These are phyloP conservation scores for Phalacrocorax carbo DNA, from an alignment of 2,113 vertebrate genomes.

Conservation along the genomic window DNA sequence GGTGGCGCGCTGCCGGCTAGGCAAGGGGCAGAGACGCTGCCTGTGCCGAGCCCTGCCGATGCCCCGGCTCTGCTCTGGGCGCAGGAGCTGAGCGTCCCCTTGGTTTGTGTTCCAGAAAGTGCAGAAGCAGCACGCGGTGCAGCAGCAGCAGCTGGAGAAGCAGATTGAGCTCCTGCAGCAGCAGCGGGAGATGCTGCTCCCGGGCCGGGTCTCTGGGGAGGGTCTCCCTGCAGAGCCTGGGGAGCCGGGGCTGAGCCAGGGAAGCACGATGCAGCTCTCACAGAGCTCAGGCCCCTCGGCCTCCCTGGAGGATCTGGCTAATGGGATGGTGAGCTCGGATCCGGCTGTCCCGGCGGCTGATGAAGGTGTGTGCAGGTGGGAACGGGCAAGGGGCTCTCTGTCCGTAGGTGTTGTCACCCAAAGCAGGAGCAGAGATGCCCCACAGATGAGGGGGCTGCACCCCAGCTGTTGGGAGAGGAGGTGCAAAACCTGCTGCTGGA, in stretches of 20 bases:
- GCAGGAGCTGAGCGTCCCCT: rapidly evolving
- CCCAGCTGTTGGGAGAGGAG: neutral
- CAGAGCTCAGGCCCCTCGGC: neutral
- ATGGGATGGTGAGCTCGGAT: neutral
- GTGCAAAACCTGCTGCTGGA: neutral
- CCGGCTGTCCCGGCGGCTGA: neutral
- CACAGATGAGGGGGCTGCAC: neutral
- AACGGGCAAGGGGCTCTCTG: neutral
- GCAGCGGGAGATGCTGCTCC: neutral
- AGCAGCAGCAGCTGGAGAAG: slow-evolving; percentile 74
- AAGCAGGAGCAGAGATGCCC: neutral
- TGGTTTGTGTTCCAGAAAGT: slow-evolving; percentile 18
- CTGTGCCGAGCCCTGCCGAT: neutral
- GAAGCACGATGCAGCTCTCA: rapidly evolving
- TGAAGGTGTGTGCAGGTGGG: slow-evolving; percentile 32
- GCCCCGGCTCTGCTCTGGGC: neutral
- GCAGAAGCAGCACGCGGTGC: slow-evolving; percentile 70
- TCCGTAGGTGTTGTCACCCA: neutral
- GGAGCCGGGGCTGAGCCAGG: neutral
- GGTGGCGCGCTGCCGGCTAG: rapidly evolving
- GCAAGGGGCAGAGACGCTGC: no score
- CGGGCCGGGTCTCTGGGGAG: rapidly evolving
- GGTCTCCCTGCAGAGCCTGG: neutral
- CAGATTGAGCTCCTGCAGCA: slow-evolving; percentile 69
- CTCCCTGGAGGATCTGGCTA: neutral